These are phyloP conservation scores for Eremobia ochroleuca DNA, from an alignment of 2,888 invertebrate genomes.

Conservation along the genomic window DNA sequence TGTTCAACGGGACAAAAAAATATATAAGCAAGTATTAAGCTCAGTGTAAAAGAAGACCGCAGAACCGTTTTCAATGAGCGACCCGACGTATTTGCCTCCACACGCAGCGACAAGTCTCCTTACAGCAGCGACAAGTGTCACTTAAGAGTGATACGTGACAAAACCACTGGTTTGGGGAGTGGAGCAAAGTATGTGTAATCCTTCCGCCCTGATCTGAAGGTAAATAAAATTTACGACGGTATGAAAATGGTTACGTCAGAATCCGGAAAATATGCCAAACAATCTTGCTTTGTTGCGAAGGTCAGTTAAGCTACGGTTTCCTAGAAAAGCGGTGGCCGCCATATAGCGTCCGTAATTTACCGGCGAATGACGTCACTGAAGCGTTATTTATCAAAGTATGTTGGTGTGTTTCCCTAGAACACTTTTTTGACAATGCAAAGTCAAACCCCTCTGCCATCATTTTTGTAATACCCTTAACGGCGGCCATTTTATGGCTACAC, in stretches of 20 bases:
- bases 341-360: neutral
- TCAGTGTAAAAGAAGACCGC: neutral
- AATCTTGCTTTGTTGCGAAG: too few relatives aligned
- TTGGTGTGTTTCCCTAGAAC: neutral
- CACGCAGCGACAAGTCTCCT: slow-evolving; percentile 42
- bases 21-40: neutral
- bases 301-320: neutral
- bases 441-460: too few relatives aligned
- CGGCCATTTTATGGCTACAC: too few relatives aligned
- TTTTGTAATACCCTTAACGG: too few relatives aligned
- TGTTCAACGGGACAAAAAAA: neutral
- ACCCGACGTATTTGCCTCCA: slow-evolving; percentile 39
- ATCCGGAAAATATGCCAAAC: too few relatives aligned
- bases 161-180: slow-evolving; percentile 41
- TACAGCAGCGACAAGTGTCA: slow-evolving; percentile 46
- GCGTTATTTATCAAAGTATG: neutral
- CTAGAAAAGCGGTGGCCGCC: neutral
- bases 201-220: slow-evolving; percentile 24
- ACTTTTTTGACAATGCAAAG: too few relatives aligned
- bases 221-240: slow-evolving; percentile 29
- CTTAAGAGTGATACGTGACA: slow-evolving; percentile 53
- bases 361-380: neutral
- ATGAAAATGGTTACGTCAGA: neutral
- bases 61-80: slow-evolving; percentile 19
- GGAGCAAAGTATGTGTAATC: slow-evolving; percentile 17